Percentiles rank a stretch among this genome's conserved stretches.
These are phyloP conservation scores for Brachypterus glaber DNA, from an alignment of 2,888 invertebrate genomes.

Conservation along the genomic window DNA sequence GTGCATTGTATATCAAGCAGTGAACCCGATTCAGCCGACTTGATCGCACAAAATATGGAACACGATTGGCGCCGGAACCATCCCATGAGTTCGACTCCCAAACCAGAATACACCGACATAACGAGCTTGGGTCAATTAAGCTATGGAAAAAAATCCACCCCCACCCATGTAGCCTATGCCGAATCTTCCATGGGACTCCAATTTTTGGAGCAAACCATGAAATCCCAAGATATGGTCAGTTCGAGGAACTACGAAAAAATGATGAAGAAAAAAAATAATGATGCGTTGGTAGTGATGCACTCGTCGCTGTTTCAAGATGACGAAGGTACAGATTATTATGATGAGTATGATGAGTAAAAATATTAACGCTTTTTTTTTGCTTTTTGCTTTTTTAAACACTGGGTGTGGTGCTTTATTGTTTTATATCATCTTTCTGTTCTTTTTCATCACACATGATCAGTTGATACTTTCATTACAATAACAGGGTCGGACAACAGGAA, in stretches of 20 bases:
- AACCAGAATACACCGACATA: conserved; percentile 33
- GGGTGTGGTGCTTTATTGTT: background rate
- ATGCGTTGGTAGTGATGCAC: conserved; percentile 37
- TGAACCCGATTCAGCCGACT: conserved; percentile 61
- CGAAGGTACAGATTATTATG: conserved; percentile 25
- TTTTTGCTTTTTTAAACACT: background rate
- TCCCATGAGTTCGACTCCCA: conserved; percentile 13
- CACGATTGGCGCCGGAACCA: conserved; percentile 32
- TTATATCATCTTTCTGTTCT: background rate
- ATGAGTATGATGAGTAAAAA: background rate
- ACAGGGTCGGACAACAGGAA: too few relatives aligned
- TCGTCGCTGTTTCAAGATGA: conserved; percentile 36
- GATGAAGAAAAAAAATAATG: conserved; percentile 32
- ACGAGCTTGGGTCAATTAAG: conserved; percentile 27
- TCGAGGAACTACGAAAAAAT: conserved; percentile 37
- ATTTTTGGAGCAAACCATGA: conserved; percentile 33
- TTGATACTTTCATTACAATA: too few relatives aligned
- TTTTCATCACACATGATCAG: background rate
- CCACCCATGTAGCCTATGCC: conserved; percentile 35
- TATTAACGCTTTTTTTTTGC: background rate
- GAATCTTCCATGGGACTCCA: conserved; percentile 38
- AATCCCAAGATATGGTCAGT: conserved; percentile 33
- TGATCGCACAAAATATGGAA: conserved; percentile 30
- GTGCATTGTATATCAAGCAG: conserved; percentile 83
- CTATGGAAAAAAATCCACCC: conserved; percentile 31